Conservation (phyloP, 2,797 vertebrate genomes). For the Chrysocyon brachyurus region DNA sequence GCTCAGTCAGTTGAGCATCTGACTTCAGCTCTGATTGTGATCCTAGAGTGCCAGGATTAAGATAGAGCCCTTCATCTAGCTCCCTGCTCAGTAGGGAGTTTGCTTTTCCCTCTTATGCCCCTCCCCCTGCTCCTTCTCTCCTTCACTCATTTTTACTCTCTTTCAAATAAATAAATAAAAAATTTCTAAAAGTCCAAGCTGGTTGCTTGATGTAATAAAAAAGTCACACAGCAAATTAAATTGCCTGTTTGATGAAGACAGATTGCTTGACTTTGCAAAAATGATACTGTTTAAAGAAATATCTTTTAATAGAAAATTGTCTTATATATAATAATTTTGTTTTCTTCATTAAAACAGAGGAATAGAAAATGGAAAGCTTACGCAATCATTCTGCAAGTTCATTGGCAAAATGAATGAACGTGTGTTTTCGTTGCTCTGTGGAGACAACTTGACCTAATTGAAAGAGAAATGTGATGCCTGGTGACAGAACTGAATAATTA, state of each 20-base stretch:
- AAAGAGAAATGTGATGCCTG: conserved; percentile 68
- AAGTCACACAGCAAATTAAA: conserved; percentile 45
- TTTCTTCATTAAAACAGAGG: conserved; percentile 22
- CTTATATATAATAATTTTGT: conserved; percentile 65
- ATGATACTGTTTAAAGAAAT: conserved; percentile 65
- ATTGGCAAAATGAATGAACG: conserved; percentile 67
- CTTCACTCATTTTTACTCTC: too few relatives aligned
- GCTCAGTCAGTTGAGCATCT: too few relatives aligned
- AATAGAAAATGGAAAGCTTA: conserved; percentile 72
- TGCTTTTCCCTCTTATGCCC: too few relatives aligned
- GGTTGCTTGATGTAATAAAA: conserved; percentile 39
- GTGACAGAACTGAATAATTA: conserved; percentile 70
- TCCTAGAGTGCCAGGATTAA: too few relatives aligned
- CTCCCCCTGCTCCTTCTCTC: too few relatives aligned
- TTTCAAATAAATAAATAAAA: too few relatives aligned
- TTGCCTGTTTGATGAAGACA: conserved; percentile 55
- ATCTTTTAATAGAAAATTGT: conserved; percentile 51
- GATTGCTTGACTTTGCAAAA: conserved; percentile 57
- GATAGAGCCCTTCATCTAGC: too few relatives aligned
- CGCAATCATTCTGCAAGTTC: conserved; percentile 18
- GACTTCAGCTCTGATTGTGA: too few relatives aligned
- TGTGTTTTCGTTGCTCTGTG: conserved; percentile 72
- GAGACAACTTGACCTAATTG: conserved; percentile 76
- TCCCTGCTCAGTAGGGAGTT: too few relatives aligned
- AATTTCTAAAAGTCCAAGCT: conserved; percentile 24